These are phyloP conservation scores for Malacosoma neustria DNA, from an alignment of 2,888 invertebrate species.

Conservation along the genomic window DNA sequence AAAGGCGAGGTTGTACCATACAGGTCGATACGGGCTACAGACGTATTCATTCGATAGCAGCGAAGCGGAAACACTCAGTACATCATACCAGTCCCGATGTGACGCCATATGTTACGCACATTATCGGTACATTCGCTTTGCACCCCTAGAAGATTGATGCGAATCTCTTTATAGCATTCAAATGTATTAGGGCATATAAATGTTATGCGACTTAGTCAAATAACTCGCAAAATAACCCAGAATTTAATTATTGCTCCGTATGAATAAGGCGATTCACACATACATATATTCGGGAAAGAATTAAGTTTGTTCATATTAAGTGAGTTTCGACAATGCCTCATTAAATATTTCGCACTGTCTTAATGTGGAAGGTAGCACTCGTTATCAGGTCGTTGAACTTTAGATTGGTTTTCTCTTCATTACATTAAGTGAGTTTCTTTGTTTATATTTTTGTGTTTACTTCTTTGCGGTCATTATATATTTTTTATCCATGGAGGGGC, in stretches of 20 bases:
- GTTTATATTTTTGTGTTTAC: no score
- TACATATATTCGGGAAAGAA: no score
- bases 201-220: constrained; percentile 66
- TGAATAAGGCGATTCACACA: no score
- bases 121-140: constrained; percentile 41
- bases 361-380: constrained; percentile 32
- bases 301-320: not conserved
- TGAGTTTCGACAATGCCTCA: constrained; percentile 30
- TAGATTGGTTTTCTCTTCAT: constrained; percentile 42
- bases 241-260: no score
- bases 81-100: constrained; percentile 18
- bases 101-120: constrained; percentile 67
- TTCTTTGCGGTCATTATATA: no score
- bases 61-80: constrained; percentile 46
- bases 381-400: constrained; percentile 48
- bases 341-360: constrained; percentile 41
- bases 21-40: constrained; percentile 56
- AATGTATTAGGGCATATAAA: constrained; percentile 70
- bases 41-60: constrained; percentile 36
- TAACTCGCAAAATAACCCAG: constrained; percentile 45
- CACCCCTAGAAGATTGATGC: constrained; percentile 69
- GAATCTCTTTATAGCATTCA: constrained; percentile 50
- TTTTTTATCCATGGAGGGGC: no score
- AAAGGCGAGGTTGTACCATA: constrained; percentile 26
- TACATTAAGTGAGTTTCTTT: constrained; percentile 40